phyloP scores from a whole-genome alignment of 2,888 invertebrate genomes.

The Rhogogaster chlorosoma region DNA sequence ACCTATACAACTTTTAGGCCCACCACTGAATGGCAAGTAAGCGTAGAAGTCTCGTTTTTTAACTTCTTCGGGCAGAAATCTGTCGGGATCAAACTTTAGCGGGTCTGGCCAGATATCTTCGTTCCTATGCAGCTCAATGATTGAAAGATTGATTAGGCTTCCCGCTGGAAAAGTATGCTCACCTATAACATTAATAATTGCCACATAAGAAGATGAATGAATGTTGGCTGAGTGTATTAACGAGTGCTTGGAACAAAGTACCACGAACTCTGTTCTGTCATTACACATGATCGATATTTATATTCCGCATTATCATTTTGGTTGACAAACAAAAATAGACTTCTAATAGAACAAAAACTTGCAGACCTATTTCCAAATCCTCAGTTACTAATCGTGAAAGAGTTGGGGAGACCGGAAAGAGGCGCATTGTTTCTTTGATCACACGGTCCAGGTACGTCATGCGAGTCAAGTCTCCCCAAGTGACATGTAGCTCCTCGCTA shows the following conservation, averaged over 20 bases:
- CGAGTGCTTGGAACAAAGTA: not conserved
- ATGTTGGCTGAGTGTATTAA: not conserved
- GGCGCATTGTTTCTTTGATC: conserved; percentile 81
- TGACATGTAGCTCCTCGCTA: conserved; percentile 65
- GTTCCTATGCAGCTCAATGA: conserved; percentile 60
- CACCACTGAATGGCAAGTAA: conserved; percentile 65
- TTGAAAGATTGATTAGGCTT: conserved; percentile 57
- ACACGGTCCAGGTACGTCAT: conserved; percentile 81
- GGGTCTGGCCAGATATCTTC: conserved; percentile 64
- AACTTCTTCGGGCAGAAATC: conserved; percentile 65
- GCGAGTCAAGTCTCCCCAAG: conserved; percentile 78
- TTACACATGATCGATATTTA: no score
- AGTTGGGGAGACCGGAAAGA: conserved; percentile 80
- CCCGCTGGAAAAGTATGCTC: conserved; percentile 60
- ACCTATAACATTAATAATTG: conserved; percentile 46
- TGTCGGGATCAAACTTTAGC: conserved; percentile 66
- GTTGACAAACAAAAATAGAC: not conserved
- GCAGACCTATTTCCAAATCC: conserved; percentile 76
- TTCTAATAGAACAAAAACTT: not conserved
- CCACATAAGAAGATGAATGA: not conserved
- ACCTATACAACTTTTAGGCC: conserved; percentile 65
- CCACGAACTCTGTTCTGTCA: no score
- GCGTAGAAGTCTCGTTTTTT: conserved; percentile 62
- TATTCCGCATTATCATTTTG: not conserved
- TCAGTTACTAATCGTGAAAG: conserved; percentile 78